Percentiles rank a stretch among this genome's conserved stretches.
Conservation (phyloP, 2,113 vertebrate genomes). For the Dendropsophus ebraccatus region DNA sequence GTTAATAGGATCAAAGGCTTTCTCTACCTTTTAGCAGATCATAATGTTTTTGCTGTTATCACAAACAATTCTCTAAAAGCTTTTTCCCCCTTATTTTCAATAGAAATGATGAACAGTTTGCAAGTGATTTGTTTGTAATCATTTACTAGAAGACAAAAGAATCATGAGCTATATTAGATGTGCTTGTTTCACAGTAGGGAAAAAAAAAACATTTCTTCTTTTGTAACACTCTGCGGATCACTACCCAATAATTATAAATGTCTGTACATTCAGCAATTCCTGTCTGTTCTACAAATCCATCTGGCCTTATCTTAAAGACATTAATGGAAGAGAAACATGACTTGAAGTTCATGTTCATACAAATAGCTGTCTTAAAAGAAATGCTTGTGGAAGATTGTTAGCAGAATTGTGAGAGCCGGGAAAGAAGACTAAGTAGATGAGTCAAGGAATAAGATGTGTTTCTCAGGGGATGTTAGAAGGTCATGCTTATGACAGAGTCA, state of each 20-base stretch:
- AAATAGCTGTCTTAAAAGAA: conserved; percentile 57
- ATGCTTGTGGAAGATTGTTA: conserved; percentile 37
- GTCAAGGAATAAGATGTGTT: conserved; percentile 46
- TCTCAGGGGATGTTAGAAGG: conserved; percentile 45
- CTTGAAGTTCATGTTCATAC: conserved; percentile 55
- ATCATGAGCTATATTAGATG: conserved; percentile 52
- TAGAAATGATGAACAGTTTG: conserved; percentile 33
- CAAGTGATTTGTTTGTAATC: conserved; percentile 53
- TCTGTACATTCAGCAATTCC: conserved; percentile 59
- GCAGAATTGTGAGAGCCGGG: conserved; percentile 40
- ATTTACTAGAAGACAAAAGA: conserved; percentile 52
- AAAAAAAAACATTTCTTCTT: conserved; percentile 41
- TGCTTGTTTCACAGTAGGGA: conserved; percentile 47
- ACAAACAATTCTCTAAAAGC: conserved; percentile 43
- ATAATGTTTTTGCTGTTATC: conserved; percentile 43
- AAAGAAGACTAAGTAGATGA: conserved; percentile 34
- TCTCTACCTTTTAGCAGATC: neutral
- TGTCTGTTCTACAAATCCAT: conserved; percentile 59
- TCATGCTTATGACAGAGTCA: conserved; percentile 45
- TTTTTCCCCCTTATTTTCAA: conserved; percentile 24
- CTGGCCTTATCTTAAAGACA: conserved; percentile 57
- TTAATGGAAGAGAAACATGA: conserved; percentile 59
- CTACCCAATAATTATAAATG: conserved; percentile 59
- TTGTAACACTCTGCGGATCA: conserved; percentile 51
- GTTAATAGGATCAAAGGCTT: conserved; percentile 41